These are phyloP conservation scores for Corydoras sp. DNA, from an alignment of 2,113 vertebrate genomes.

Conservation along the genomic window DNA sequence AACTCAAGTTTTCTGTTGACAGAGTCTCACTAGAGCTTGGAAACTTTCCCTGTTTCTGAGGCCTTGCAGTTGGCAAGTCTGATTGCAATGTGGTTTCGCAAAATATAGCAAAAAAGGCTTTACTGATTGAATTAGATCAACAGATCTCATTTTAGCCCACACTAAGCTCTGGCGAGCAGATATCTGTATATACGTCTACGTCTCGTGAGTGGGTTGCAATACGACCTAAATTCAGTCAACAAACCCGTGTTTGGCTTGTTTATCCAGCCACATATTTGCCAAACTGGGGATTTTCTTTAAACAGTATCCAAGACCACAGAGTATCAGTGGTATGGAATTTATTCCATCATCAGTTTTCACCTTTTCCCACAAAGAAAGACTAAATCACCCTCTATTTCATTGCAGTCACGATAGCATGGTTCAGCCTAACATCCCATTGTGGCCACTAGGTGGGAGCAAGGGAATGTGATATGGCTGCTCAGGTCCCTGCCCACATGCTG, in stretches of 20 bases:
- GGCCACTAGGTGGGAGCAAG: slow-evolving; percentile 71
- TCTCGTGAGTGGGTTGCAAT: not conserved
- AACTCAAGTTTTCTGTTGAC: not conserved
- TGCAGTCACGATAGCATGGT: slow-evolving; percentile 40
- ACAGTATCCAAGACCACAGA: no score
- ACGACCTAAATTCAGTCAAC: no score
- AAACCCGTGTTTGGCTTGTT: no score
- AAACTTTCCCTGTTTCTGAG: not conserved
- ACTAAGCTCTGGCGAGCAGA: not conserved
- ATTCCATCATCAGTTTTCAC: not conserved
- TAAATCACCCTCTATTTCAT: slow-evolving; percentile 33
- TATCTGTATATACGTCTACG: not conserved
- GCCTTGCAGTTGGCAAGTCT: not conserved
- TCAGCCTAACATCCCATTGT: slow-evolving; percentile 30
- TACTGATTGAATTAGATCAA: slow-evolving; percentile 42
- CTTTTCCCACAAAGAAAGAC: not conserved
- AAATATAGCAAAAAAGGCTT: slow-evolving; percentile 38
- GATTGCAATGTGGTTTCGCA: slow-evolving; percentile 21
- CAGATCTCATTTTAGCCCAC: not conserved
- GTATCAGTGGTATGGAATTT: no score
- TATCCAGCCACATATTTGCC: no score
- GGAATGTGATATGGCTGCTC: slow-evolving; percentile 46
- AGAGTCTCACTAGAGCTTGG: not conserved
- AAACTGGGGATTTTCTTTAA: no score
- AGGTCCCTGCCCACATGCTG: slow-evolving; percentile 29